These are phyloP conservation scores for Sceliomorpha sp. DNA, from an alignment of 2,888 invertebrate genomes.

Conservation along the genomic window DNA sequence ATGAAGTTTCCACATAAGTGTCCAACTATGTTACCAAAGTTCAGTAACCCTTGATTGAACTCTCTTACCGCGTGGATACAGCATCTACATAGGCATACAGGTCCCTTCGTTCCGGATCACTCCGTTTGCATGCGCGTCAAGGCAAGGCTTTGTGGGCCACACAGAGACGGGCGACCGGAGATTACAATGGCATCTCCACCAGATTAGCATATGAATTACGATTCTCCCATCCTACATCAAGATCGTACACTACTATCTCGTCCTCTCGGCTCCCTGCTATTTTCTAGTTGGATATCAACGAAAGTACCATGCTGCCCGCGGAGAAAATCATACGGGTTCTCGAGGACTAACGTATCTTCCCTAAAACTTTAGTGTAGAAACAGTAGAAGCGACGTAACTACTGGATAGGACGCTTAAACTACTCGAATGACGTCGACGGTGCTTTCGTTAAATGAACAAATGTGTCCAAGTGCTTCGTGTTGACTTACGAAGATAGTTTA, in stretches of 20 bases:
- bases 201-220: conserved; percentile 80
- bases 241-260: conserved; percentile 58
- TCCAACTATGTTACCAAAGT: conserved; percentile 64
- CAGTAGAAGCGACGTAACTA: too few species aligned
- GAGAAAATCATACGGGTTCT: conserved; percentile 47
- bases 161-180: conserved; percentile 76
- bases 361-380: too few species aligned
- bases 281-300: conserved; percentile 48
- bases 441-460: too few species aligned
- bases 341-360: conserved; percentile 7
- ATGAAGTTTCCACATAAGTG: conserved; percentile 42
- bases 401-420: not conserved
- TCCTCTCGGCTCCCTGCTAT: conserved; percentile 52
- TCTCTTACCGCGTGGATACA: conserved; percentile 64
- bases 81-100: conserved; percentile 69
- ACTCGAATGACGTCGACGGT: too few species aligned
- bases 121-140: conserved; percentile 74
- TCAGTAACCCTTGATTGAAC: conserved; percentile 73
- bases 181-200: conserved; percentile 80
- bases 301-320: conserved; percentile 27
- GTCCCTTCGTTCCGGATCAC: conserved; percentile 68
- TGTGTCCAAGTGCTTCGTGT: too few species aligned
- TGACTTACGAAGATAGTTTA: too few species aligned
- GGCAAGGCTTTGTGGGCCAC: conserved; percentile 76
- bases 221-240: conserved; percentile 60